A percentile compares a stretch with the other conserved stretches of the same genome.
phyloP scores from a whole-genome alignment of 2,797 vertebrate genomes.

The Paratrypauchen microcephalus region DNA sequence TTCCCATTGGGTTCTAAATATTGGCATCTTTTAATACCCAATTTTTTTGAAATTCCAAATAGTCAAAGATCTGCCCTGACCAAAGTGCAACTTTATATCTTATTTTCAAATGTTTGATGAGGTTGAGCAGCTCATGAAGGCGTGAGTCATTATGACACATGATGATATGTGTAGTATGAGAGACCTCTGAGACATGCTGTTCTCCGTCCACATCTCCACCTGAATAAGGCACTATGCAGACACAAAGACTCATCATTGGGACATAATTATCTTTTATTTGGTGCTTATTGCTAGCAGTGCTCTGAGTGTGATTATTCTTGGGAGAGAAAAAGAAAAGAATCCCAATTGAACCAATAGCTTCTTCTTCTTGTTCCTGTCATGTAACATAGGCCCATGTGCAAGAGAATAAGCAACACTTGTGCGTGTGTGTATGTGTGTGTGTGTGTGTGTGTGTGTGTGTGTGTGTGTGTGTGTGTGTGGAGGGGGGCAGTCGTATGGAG shows the following conservation, averaged over 20 bases:
- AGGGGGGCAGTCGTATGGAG: background rate
- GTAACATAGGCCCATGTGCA: background rate
- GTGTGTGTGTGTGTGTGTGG: too few species aligned
- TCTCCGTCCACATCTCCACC: conserved; percentile 32
- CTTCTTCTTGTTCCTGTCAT: background rate
- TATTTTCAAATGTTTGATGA: conserved; percentile 60
- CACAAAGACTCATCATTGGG: conserved; percentile 40
- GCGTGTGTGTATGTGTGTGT: too few species aligned
- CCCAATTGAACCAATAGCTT: conserved; percentile 12
- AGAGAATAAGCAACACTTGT: background rate
- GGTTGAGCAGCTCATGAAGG: conserved; percentile 53
- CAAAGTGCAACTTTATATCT: conserved; percentile 48
- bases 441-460: too few species aligned
- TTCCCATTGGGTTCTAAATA: background rate
- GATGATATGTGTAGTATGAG: conserved; percentile 40
- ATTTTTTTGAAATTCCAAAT: background rate
- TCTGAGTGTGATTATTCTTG: conserved; percentile 17
- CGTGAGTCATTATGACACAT: conserved; percentile 60
- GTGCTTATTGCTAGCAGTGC: conserved; percentile 1
- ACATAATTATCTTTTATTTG: conserved; percentile 36
- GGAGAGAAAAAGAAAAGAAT: conserved; percentile 17
- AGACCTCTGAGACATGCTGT: conserved; percentile 35
- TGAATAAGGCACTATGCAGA: conserved; percentile 37
- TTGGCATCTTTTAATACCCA: background rate
- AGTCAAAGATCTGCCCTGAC: conserved; percentile 12